Conservation (phyloP, 2,888 invertebrate genomes). For the Andrena haemorrhoa region DNA sequence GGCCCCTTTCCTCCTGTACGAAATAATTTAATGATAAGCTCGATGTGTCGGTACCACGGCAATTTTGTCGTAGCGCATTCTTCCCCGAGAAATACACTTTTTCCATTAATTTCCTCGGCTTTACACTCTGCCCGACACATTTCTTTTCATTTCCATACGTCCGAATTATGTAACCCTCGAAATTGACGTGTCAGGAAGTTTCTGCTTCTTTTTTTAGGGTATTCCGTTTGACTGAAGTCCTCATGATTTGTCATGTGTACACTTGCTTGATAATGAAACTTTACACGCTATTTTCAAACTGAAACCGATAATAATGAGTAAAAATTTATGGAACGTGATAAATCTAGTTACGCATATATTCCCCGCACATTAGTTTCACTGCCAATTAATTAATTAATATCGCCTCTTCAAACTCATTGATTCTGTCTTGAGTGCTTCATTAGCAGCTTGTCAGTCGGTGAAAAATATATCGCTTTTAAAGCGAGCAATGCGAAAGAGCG, state of each 20-base stretch:
- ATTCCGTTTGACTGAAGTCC: not conserved
- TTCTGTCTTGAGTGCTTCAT: not conserved
- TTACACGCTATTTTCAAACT: not conserved
- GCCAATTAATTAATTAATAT: not conserved
- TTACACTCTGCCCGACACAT: not conserved
- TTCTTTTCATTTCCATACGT: not conserved
- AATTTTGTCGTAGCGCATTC: slow-evolving; percentile 27
- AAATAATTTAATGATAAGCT: slow-evolving; percentile 15
- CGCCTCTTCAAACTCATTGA: not conserved
- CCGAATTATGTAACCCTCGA: not conserved
- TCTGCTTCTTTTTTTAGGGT: not conserved
- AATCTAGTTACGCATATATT: not conserved
- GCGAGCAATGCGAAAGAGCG: not conserved
- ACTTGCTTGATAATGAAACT: not conserved
- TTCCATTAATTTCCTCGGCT: slow-evolving; percentile 10
- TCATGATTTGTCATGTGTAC: slow-evolving; percentile 8
- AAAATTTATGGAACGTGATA: not conserved
- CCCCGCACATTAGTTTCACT: not conserved
- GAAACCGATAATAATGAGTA: not conserved
- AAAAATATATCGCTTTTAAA: not conserved
- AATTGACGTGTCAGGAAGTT: not conserved
- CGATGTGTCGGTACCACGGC: slow-evolving; percentile 28
- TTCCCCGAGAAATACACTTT: slow-evolving; percentile 18
- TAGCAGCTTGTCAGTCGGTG: not conserved
- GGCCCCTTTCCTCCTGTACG: not conserved